Percentiles rank a stretch among this genome's conserved stretches.
Evolutionary conservation across 1,140 invertebrate genomes (phyloP).

Genomic region (Euschistus heros): DNA sequence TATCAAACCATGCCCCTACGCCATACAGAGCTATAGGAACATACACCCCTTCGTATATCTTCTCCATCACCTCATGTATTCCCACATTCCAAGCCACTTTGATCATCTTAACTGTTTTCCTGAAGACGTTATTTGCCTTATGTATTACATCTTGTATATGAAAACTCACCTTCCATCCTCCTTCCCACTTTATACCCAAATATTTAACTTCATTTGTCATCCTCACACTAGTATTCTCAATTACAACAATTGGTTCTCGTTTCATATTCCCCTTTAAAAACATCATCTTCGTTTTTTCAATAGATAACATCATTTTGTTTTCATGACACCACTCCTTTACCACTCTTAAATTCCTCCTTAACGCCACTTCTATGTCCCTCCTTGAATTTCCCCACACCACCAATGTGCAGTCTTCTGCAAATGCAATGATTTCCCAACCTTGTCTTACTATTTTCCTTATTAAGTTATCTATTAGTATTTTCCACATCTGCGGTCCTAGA

Average conservation of each 20-base stretch:
- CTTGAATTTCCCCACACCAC: neutral
- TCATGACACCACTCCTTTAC: neutral
- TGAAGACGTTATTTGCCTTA: too few relatives aligned
- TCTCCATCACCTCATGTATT: neutral
- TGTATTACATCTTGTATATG: too few relatives aligned
- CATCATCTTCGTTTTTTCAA: neutral
- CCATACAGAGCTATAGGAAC: neutral
- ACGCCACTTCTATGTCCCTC: neutral
- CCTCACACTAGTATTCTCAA: neutral
- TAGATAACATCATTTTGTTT: neutral
- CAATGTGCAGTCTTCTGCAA: neutral
- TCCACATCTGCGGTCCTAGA: conserved; percentile 31
- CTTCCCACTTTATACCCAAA: neutral
- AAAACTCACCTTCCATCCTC: too few relatives aligned
- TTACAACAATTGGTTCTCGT: neutral
- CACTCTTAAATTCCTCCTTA: neutral
- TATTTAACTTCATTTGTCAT: neutral
- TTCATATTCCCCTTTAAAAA: neutral
- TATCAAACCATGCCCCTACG: neutral
- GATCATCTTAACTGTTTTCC: neutral
- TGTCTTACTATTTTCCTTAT: neutral
- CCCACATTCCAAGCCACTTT: neutral
- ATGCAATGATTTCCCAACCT: neutral
- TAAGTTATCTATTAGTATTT: conserved; percentile 22
- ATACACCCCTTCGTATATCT: neutral